Base-by-base conservation (phyloP, 2,888 invertebrate species). In the Drosophila lacicola region DNA sequence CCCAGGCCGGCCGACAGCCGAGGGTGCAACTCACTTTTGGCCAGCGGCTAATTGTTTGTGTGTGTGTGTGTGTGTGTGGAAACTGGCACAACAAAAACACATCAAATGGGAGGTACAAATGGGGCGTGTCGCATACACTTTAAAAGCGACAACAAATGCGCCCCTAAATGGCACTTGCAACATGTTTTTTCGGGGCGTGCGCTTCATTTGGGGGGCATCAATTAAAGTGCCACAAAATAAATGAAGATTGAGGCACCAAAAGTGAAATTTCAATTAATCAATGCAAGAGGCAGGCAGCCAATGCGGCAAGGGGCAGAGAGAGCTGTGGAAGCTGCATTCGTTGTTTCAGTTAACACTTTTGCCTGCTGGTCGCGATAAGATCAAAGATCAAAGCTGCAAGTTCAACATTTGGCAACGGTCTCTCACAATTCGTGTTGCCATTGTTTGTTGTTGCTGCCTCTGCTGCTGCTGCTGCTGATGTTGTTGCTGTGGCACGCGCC, bases 101-200 rank as follows among this genome's bases (percentile, higher is more conserved):
- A 46, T 46, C 45, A 46, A 17, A 67, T 58, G 50, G 47, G 55
- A 39, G 34, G 39, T n/a, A 3, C 21, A 54, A 53, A 80, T 61
- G 63, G 74, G 82, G 82, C 80, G 88, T 67, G 65, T 13, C 50
- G 61, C 56, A 63, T 70, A 51, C 74, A 65, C 69, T 63, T 86
- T 74, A 67, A 80, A 70, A 57, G 74, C 50, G 75, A 75, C 74
- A 78, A 73, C 64, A 64, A 63, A 73, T 78, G 78, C 75, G 65
- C 73, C 79, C 85, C 65, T 82, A 88, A 83, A 82, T 86, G 83
- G 69, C 83, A 83, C 83, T 80, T 83, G 88, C 74, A 74, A 45
- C 70, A 78, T 70, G 82, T 44, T 41, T 29, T 70, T 72, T 50
- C 70, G 73, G 76, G 83, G 83, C 71, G 81, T 70, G 62, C 19